Percentiles rank a stretch among this genome's conserved stretches.
Evolutionary conservation across 2,888 invertebrate species (phyloP).

Genomic region (Teleiodes luculella): DNA sequence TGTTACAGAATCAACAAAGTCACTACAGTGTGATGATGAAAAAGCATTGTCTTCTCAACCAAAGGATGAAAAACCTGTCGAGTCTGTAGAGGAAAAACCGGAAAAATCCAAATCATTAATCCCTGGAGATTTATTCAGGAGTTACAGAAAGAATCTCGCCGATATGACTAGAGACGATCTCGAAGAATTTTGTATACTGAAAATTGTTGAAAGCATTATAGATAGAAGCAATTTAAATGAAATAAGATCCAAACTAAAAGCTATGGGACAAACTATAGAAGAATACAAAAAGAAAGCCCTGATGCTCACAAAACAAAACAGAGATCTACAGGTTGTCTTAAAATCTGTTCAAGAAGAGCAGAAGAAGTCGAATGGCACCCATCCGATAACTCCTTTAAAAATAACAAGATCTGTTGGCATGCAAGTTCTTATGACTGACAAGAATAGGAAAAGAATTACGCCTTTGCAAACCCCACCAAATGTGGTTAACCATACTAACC

Average conservation of each 20-base stretch:
- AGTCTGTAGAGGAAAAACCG: constrained; percentile 21
- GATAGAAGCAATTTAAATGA: constrained; percentile 85
- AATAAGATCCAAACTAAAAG: constrained; percentile 81
- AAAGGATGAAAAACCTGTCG: constrained; percentile 16
- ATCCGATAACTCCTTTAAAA: constrained; percentile 83
- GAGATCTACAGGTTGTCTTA: constrained; percentile 87
- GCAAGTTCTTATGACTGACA: constrained; percentile 81
- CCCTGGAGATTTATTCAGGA: constrained; percentile 51
- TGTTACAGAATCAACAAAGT: constrained; percentile 28
- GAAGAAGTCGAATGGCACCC: constrained; percentile 71
- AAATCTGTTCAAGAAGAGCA: constrained; percentile 84
- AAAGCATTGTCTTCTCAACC: constrained; percentile 20
- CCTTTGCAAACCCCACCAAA: neutral
- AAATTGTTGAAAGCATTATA: constrained; percentile 85
- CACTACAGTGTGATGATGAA: constrained; percentile 16
- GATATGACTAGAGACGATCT: constrained; percentile 82
- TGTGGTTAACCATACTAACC: neutral
- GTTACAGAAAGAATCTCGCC: constrained; percentile 62
- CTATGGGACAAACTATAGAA: constrained; percentile 81
- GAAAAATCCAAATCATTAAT: constrained; percentile 39
- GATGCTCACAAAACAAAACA: constrained; percentile 83
- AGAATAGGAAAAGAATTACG: constrained; percentile 30
- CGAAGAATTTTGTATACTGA: constrained; percentile 86
- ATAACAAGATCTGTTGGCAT: constrained; percentile 92
- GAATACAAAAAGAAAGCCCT: constrained; percentile 82